Evolutionary conservation across 2,888 invertebrate genomes (phyloP), one percentile per base, ranked within the genome.

Genomic region (Ochropleura leucogaster): DNA sequence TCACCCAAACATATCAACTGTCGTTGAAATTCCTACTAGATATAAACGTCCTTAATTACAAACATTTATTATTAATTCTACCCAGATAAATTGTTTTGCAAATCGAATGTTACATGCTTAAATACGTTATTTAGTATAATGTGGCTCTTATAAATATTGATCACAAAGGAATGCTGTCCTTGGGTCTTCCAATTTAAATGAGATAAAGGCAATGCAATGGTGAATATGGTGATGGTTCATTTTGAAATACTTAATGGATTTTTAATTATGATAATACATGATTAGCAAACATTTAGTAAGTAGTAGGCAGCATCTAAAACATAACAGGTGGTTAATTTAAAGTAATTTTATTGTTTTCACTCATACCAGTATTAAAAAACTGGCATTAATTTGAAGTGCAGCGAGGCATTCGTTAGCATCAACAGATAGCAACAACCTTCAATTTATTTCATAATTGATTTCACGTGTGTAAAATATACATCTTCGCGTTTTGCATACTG

Each of bases 361-460:
- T 44, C n/a, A 0, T 1, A 4, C 10, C 55, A 67, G 49, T 40
- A 63, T 72, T 55, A 55, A 8, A 55, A 18, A 20, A 60, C 16
- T 79, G 66, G 66, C 63, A 59, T 74, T 65, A 53, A 70, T 73
- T 67, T 46, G 67, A 65, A 72, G 59, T 59, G 68, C 72, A 59
- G 62, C 42, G 51, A 55, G 65, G 18, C 60, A 20, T 53, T 65
- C 55, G 65, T 83, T 78, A 66, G 46, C 72, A 78, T 77, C 77
- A 67, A 74, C 80, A 63, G 66, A 80, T 80, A 80, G 59, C 73
- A 68, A 74, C 53, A 83, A 63, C 80, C 83, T 83, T 83, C 77
- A 80, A 74, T 80, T 71, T 74, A 78, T 80, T 77, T 64, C 63
- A 60, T 74, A 77, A 83, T 83, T 83, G 74, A 77, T 83, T 83